Evolutionary conservation across 2,797 vertebrate genomes (phyloP).

Genomic region (Karalla daura): DNA sequence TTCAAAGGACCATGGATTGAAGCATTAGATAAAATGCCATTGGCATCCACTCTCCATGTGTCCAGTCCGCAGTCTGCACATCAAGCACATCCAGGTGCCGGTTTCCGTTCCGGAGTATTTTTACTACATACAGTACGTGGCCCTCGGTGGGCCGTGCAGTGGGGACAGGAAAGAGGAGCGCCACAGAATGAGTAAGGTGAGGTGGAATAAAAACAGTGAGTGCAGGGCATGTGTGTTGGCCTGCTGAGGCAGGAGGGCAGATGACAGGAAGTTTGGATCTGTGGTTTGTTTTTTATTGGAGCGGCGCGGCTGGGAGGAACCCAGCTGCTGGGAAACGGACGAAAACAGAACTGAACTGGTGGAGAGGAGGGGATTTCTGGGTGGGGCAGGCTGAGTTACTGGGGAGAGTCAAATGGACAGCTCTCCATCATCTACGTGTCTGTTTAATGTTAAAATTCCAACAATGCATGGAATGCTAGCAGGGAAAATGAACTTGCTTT

Average conservation of each 20-base stretch:
- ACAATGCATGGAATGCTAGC: no score
- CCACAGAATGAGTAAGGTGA: conserved; percentile 1
- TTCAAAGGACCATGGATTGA: no score
- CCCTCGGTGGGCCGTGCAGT: background rate
- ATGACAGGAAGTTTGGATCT: conserved; percentile 53
- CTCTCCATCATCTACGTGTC: no score
- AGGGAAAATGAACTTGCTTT: no score
- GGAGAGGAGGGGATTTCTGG: background rate
- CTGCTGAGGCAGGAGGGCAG: conserved; percentile 11
- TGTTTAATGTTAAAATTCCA: no score
- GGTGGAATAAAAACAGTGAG: conserved; percentile 35
- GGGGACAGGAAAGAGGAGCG: conserved; percentile 29
- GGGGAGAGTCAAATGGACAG: background rate
- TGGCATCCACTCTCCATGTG: no score
- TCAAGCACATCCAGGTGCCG: background rate
- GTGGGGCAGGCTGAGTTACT: background rate
- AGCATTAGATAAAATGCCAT: no score
- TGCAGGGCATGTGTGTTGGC: conserved; percentile 1
- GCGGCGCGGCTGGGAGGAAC: conserved; percentile 24
- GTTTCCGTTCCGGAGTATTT: background rate
- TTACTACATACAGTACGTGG: background rate
- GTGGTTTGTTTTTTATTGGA: conserved; percentile 50
- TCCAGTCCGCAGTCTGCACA: background rate
- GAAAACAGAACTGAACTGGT: conserved; percentile 9
- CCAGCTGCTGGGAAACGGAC: conserved; percentile 36